Conservation (phyloP, 2,888 invertebrate species). For the Elaeidobius kamerunicus region DNA sequence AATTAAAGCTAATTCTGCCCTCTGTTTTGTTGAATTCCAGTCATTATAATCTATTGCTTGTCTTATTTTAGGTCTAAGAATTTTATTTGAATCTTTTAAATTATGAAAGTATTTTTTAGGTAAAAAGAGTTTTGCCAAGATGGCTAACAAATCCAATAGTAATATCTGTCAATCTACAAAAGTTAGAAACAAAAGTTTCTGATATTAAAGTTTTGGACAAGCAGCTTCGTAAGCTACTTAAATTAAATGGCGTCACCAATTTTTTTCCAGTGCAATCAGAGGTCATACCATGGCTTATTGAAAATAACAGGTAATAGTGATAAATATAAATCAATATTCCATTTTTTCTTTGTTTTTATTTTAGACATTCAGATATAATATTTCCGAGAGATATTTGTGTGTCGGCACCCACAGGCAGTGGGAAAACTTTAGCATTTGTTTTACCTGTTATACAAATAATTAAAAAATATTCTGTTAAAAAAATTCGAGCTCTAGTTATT, state of each 20-base stretch:
- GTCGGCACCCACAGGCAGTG: constrained; percentile 96
- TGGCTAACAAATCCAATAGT: constrained; percentile 83
- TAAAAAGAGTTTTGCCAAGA: constrained; percentile 75
- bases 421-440: constrained; percentile 93
- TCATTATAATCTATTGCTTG: too few species aligned
- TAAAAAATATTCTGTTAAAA: constrained; percentile 42
- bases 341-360: neutral
- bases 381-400: constrained; percentile 91
- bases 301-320: constrained; percentile 54
- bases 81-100: too few species aligned
- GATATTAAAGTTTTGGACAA: constrained; percentile 62
- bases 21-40: too few species aligned
- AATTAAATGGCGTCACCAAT: constrained; percentile 66
- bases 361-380: constrained; percentile 54
- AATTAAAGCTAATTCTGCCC: too few species aligned
- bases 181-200: constrained; percentile 54
- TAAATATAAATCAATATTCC: too few species aligned
- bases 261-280: constrained; percentile 84
- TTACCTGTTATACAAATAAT: constrained; percentile 81
- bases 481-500: constrained; percentile 82
- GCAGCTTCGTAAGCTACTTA: constrained; percentile 60
- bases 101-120: constrained; percentile 52
- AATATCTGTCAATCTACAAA: constrained; percentile 69
- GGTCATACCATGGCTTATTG: constrained; percentile 74
- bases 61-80: too few species aligned